Percentiles rank a stretch among this genome's conserved stretches.
Evolutionary conservation across 2,888 invertebrate species (phyloP).

Genomic region (Andrena camellia): DNA sequence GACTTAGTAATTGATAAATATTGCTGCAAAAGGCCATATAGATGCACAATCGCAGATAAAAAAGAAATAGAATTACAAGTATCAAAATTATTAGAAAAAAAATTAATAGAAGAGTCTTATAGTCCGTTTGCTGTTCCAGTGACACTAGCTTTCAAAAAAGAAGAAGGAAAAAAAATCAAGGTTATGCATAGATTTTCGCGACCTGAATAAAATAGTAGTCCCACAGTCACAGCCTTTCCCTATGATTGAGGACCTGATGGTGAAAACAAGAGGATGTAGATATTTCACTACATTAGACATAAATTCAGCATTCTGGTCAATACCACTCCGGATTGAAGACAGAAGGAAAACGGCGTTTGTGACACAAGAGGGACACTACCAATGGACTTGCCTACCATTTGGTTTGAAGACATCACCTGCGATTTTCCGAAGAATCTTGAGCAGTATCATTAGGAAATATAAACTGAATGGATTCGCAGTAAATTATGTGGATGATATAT

Average conservation of each 20-base stretch:
- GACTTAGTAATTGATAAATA: conserved; percentile 45
- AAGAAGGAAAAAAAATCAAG: conserved; percentile 5
- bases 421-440: conserved; percentile 45
- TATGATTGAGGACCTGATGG: conserved; percentile 24
- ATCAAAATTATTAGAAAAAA: conserved; percentile 33
- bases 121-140: conserved; percentile 46
- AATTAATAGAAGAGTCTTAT: conserved; percentile 56
- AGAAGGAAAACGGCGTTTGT: conserved; percentile 58
- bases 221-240: conserved; percentile 53
- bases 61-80: conserved; percentile 26
- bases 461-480: conserved; percentile 19
- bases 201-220: conserved; percentile 65
- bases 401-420: conserved; percentile 65
- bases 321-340: conserved; percentile 61
- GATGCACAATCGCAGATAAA: too few species aligned
- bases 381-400: conserved; percentile 65
- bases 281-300: conserved; percentile 31
- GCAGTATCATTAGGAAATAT: conserved; percentile 40
- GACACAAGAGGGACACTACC: conserved; percentile 46
- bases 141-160: conserved; percentile 34
- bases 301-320: conserved; percentile 73
- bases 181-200: conserved; percentile 46
- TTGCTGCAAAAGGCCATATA: conserved; percentile 20
- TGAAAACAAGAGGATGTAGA: conserved; percentile 52
- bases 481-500: conserved; percentile 71